Evolutionary conservation across 2,797 vertebrate genomes (phyloP), one percentile per base, ranked within the genome.

Genomic region (Myoxocephalus aenaeus): DNA sequence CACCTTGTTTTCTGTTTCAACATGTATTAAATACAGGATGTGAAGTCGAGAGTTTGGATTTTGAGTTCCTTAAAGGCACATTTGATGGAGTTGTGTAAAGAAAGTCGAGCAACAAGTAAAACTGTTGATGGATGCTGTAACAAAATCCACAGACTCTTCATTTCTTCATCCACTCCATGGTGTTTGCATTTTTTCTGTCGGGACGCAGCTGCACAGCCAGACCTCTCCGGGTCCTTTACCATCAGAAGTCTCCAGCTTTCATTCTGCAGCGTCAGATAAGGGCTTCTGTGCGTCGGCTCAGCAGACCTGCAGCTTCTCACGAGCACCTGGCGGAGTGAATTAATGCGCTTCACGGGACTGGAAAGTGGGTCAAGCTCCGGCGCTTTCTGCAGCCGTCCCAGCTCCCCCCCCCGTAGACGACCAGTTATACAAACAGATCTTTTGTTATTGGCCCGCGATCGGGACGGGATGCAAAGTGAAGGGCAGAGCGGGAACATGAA

Each of bases 351-450:
- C 83, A 92, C 34, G 32, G 84, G 79, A 54, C 76, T 89, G 81
- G 76, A 88, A 91, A 92, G 82, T 85, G 84, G 82, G 86, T 90
- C 90, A 89, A 36, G 83, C 79, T 77, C 75, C 32, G 42, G 40
- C 73, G 76, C 73, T 46, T 54, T 77, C 71, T 82, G 80, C 80
- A 56, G 70, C 66, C 66, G 53, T 83, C 80, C 77, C 78, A 44
- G 73, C 67, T 27, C 73, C 65, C 6, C 32, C 32, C 4, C 34
- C 85, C 64, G 68, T 17, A 48, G 76, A 85, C 82, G 58, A 74
- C 48, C 64, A 80, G 20, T 79, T 71, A 81, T 73, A 91, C 83
- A 91, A 85, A 78, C 79, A 86, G 15, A 77, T 62, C 79, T 75
- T 80, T 86, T 89, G 81, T 89, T 73, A 66, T 79, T 75, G 66